Base-by-base conservation (phyloP, 2,113 vertebrate species). In the Anoplopoma fimbria region DNA sequence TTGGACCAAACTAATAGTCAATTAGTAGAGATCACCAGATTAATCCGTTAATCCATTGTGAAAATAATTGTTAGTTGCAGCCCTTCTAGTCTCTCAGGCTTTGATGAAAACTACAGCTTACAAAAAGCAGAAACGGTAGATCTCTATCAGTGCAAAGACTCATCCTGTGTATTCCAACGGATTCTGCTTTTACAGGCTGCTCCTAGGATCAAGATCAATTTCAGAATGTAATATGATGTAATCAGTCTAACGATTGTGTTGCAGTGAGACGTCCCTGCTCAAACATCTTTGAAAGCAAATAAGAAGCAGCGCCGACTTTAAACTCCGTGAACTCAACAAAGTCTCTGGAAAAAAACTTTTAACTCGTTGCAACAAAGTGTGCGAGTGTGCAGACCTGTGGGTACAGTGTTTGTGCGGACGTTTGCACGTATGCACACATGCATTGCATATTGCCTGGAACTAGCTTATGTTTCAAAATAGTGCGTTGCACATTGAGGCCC, bases 401-500 rank as follows among this genome's bases (percentile, higher is more conserved):
- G 75, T 47, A 15, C 9, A 62, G 4, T 0, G 10, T 65, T 33
- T 49, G 47, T 27, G n/a, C 21, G 25, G 77, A 65, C 34, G 8
- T 53, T 19, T 9, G 29, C 62, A 36, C 33, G 17, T n/a, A 33
- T 33, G 21, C 76, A 79, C 51, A 76, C 63, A 42, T 49, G 62
- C 38, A 74, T 69, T 86, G 42, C 83, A 83, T 77, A 86, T 57
- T 81, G n/a, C 31, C 47, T 25, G 61, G 63, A 85, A 79, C 84
- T 69, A 25, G 69, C 75, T 64, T 75, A 78, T 73, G 60, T 82
- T 81, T 86, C 53, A 85, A 87, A 87, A 85, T 60, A 84, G 40
- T 62, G 62, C 12, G 72, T 42, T 77, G 71, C 89, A 87, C 77
- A 86, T 85, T 75, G 87, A 89, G 81, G 79, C 81, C 87, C 72